Evolutionary conservation across 2,888 invertebrate genomes (phyloP), one percentile per base, ranked within the genome.

Genomic region (Agrotis puta): DNA sequence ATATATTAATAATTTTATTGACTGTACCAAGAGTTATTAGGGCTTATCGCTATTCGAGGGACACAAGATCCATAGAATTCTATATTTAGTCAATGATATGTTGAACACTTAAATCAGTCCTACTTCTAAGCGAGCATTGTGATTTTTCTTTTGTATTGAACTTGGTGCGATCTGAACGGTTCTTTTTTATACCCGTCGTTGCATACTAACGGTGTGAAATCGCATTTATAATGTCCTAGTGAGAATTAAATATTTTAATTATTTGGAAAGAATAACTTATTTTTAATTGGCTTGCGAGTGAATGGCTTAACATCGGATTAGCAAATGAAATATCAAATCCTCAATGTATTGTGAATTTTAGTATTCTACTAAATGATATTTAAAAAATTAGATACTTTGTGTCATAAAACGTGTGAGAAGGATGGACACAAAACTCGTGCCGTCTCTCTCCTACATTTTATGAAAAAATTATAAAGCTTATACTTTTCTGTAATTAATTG

Each of bases 121-220:
- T 67, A 59, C 33, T 79, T 77, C 72, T 72, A 64, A 58, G 70
- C 77, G 69, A 70, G 80, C 79, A 79, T 82, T 86, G 84, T 87
- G 86, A 82, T 85, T 86, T 84, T 85, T 71, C 64, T 86, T 77
- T 79, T 85, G 39, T 64, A 79, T 61, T 77, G 77, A 74, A 67
- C 65, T 74, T 77, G 81, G 83, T 85, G 85, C 85, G 83, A 76
- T 76, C 71, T 77, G 74, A 74, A 81, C n/a, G 77, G 69, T 83
- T 76, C 70, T 82, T 88, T 88, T 86, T 88, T 85, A 78, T 81
- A 86, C 79, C 77, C 54, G 68, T 85, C 65, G 70, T 77, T 75
- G 85, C 84, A 77, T 82, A 87, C 82, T 89, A 89, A 87, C 82
- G 67, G 87, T 85, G 86, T 89, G 88, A 79, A 87, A 86, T 85